Percentiles rank a stretch among this genome's conserved stretches.
Evolutionary conservation across 1,140 invertebrate species (phyloP).

Genomic region (Wiebesia pumilae): DNA sequence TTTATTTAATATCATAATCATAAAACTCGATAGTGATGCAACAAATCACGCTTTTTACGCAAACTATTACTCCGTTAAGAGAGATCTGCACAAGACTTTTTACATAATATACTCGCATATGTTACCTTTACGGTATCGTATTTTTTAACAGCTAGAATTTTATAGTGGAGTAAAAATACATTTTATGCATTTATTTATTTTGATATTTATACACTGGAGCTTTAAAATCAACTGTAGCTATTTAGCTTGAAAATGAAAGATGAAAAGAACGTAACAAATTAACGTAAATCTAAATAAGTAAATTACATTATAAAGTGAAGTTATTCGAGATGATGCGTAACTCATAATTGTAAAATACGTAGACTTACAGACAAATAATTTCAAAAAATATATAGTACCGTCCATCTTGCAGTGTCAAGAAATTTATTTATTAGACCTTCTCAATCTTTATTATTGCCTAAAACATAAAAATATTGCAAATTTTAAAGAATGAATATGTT

Average conservation of each 20-base stretch:
- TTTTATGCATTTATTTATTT: background rate
- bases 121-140: background rate
- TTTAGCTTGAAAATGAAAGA: background rate
- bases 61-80: background rate
- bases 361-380: background rate
- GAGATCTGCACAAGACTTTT: background rate
- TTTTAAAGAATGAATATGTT: background rate
- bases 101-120: background rate
- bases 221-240: background rate
- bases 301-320: too few relatives aligned
- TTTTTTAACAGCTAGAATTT: constrained; percentile 2
- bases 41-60: background rate
- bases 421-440: background rate
- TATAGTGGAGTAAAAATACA: background rate
- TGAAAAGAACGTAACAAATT: too few relatives aligned
- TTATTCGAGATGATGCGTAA: too few relatives aligned
- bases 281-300: too few relatives aligned
- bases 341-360: background rate
- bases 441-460: too few relatives aligned
- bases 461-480: too few relatives aligned
- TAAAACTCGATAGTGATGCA: background rate
- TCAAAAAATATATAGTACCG: background rate
- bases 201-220: background rate
- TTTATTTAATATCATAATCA: background rate
- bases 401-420: background rate